phyloP scores from a whole-genome alignment of 2,113 vertebrate genomes.

The Oreochromis tanganicae region DNA sequence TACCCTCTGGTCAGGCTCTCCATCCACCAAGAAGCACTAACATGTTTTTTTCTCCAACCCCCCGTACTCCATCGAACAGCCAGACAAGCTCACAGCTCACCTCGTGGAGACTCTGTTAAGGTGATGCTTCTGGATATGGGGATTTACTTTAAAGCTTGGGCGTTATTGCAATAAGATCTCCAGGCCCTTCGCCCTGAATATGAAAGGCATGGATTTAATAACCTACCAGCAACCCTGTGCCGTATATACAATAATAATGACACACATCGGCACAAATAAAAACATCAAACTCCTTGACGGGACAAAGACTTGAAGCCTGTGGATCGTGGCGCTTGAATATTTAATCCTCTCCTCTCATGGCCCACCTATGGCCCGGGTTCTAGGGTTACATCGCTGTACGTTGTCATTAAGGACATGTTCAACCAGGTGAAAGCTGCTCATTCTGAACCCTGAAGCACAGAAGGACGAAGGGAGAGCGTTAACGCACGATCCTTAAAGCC shows the following conservation, averaged over 20 bases:
- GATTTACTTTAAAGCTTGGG: neutral
- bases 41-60: neutral
- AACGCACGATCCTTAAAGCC: neutral
- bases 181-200: neutral
- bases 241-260: neutral
- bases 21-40: neutral
- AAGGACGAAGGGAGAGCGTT: neutral
- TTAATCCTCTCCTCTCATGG: constrained; percentile 24
- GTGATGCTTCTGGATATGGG: neutral
- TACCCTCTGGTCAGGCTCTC: neutral
- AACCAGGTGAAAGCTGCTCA: neutral
- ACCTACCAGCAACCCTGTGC: constrained; percentile 1
- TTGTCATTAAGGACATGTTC: constrained; percentile 7
- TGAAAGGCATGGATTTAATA: constrained; percentile 7
- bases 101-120: neutral
- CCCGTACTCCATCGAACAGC: neutral
- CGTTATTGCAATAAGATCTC: constrained; percentile 35
- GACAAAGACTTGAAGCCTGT: constrained; percentile 17
- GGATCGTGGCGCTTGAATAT: constrained; percentile 40
- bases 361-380: neutral
- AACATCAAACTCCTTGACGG: neutral
- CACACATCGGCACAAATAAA: neutral
- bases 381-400: constrained; percentile 30
- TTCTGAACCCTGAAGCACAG: neutral
- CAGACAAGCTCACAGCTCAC: neutral